Evolutionary conservation across 64 coral and sea anemone genomes (phyloP).

Genomic region (Montipora capricornis): DNA sequence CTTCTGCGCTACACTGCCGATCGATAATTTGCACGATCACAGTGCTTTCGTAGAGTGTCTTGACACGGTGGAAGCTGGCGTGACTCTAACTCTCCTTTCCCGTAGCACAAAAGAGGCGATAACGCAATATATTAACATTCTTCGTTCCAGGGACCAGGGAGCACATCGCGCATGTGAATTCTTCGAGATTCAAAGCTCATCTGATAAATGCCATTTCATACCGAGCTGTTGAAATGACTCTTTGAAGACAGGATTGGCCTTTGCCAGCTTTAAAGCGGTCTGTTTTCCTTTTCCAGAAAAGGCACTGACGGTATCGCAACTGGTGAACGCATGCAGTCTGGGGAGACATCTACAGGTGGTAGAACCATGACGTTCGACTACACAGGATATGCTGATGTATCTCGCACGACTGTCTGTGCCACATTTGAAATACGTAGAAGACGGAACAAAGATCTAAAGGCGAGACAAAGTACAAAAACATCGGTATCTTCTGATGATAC

Average conservation of each 20-base stretch:
- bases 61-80: no score
- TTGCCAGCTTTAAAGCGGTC: slow-evolving; percentile 45
- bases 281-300: slow-evolving; percentile 68
- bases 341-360: slow-evolving; percentile 39
- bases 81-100: no score
- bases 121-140: no score
- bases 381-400: slow-evolving; percentile 23
- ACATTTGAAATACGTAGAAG: slow-evolving; percentile 45
- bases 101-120: no score
- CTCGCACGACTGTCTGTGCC: slow-evolving; percentile 30
- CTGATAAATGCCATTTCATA: not conserved
- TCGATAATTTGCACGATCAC: no score
- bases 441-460: slow-evolving; percentile 48
- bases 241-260: slow-evolving; percentile 19
- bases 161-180: not conserved
- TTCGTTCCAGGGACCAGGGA: no score
- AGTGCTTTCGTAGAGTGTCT: no score
- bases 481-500: slow-evolving; percentile 63
- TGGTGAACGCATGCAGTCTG: slow-evolving; percentile 49
- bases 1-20: no score
- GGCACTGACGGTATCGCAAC: slow-evolving; percentile 51
- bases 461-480: slow-evolving; percentile 53
- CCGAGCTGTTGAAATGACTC: slow-evolving; percentile 33
- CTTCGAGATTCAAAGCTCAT: slow-evolving; percentile 17
- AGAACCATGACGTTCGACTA: slow-evolving; percentile 13